Conservation (phyloP, 2,888 invertebrate species). For the Oscheius sp. region DNA sequence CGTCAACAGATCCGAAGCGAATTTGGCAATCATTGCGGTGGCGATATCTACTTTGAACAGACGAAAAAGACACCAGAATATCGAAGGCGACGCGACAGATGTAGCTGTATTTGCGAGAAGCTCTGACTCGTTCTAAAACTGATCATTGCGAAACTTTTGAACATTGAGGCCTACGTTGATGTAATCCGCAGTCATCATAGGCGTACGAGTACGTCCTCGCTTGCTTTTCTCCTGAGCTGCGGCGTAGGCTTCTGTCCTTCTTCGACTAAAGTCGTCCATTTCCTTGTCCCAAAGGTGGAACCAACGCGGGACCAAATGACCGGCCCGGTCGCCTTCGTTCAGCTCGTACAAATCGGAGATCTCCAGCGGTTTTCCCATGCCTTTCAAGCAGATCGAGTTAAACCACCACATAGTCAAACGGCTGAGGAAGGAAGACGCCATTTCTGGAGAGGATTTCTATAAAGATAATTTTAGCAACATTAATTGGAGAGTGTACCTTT, state of each 20-base stretch:
- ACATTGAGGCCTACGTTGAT: background rate
- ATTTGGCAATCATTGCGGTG: slow-evolving; percentile 66
- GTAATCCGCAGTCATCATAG: slow-evolving; percentile 49
- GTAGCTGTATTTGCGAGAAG: slow-evolving; percentile 30
- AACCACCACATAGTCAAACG: slow-evolving; percentile 91
- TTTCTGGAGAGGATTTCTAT: slow-evolving; percentile 89
- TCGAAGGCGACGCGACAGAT: slow-evolving; percentile 42
- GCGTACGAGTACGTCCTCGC: slow-evolving; percentile 39
- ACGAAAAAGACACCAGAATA: slow-evolving; percentile 58
- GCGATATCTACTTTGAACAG: slow-evolving; percentile 70
- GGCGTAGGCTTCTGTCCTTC: background rate
- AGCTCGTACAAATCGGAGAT: slow-evolving; percentile 64
- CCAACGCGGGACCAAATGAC: slow-evolving; percentile 67
- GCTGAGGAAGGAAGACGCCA: slow-evolving; percentile 86
- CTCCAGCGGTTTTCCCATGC: slow-evolving; percentile 69
- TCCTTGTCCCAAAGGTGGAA: slow-evolving; percentile 64
- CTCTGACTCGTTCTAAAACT: slow-evolving; percentile 51
- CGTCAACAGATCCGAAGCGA: slow-evolving; percentile 63
- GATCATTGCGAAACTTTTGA: background rate
- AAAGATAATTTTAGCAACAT: slow-evolving; percentile 48
- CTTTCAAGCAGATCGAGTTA: slow-evolving; percentile 75
- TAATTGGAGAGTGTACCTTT: background rate
- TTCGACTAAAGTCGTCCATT: slow-evolving; percentile 44
- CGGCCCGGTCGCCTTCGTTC: slow-evolving; percentile 67
- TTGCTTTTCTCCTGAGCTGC: background rate